phyloP scores from a whole-genome alignment of 2,888 invertebrate species.

The Cremastobaeus sp. region DNA sequence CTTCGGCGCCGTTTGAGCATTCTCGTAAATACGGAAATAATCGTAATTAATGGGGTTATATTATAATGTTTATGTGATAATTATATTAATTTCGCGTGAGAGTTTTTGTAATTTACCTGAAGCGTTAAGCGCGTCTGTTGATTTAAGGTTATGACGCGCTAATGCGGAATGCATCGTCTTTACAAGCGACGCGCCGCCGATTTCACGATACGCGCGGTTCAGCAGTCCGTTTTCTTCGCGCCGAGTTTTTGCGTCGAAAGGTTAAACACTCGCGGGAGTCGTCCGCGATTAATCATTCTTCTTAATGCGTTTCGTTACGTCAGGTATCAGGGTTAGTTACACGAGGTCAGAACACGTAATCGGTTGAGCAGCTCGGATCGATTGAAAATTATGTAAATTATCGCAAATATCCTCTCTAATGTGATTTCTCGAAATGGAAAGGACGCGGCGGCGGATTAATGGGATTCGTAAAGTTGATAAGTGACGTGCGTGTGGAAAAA shows the following conservation, averaged over 20 bases:
- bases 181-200: too few species aligned
- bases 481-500: too few species aligned
- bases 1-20: constrained; percentile 39
- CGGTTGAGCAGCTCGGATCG: background rate
- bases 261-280: constrained; percentile 11
- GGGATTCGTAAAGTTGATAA: too few species aligned
- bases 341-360: constrained; percentile 22
- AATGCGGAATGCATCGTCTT: constrained; percentile 22
- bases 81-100: constrained; percentile 54
- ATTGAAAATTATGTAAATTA: constrained; percentile 12
- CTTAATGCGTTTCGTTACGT: constrained; percentile 8
- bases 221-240: background rate
- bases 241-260: constrained; percentile 8
- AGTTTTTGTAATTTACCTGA: constrained; percentile 47
- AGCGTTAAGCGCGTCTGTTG: constrained; percentile 32
- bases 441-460: too few species aligned
- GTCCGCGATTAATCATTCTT: constrained; percentile 16
- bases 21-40: constrained; percentile 56
- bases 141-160: constrained; percentile 34
- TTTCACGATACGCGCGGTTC: constrained; percentile 11
- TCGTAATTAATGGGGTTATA: constrained; percentile 42
- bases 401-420: too few species aligned
- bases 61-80: constrained; percentile 52
- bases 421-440: too few species aligned
- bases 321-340: constrained; percentile 5